Conservation (phyloP, 2,888 invertebrate genomes). For the Drosophila birchii region DNA sequence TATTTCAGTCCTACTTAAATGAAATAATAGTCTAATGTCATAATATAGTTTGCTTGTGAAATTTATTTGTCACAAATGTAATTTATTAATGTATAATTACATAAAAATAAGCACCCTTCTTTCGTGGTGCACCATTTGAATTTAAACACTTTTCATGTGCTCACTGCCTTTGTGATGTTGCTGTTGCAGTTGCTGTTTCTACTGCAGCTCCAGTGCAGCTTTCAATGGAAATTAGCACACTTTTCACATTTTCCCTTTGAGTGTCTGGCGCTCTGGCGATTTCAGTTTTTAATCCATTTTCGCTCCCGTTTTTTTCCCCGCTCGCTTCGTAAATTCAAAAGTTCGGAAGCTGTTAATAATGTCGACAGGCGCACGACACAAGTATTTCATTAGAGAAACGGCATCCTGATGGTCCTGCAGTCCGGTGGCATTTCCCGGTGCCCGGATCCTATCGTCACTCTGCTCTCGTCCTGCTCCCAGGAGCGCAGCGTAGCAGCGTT, state of each 20-base stretch:
- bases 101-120: neutral
- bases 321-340: conserved; percentile 63
- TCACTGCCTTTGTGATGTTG: conserved; percentile 45
- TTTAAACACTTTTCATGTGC: conserved; percentile 60
- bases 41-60: no score
- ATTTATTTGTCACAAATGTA: no score
- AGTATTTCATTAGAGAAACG: conserved; percentile 72
- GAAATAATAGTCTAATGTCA: no score
- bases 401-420: conserved; percentile 22
- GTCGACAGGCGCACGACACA: conserved; percentile 75
- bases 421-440: neutral
- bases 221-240: conserved; percentile 69
- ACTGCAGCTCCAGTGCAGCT: conserved; percentile 23
- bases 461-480: conserved; percentile 4
- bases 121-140: conserved; percentile 54
- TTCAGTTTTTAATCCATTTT: conserved; percentile 46
- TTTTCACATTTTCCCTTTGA: conserved; percentile 56
- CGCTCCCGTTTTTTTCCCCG: conserved; percentile 18
- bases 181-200: conserved; percentile 7
- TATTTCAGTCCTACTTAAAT: no score
- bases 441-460: conserved; percentile 15
- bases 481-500: conserved; percentile 25
- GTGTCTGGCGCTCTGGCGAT: conserved; percentile 25
- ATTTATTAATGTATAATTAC: no score
- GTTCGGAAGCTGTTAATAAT: conserved; percentile 75